These are phyloP conservation scores for Sebastes fasciatus DNA, from an alignment of 2,113 vertebrate genomes.

Conservation along the genomic window DNA sequence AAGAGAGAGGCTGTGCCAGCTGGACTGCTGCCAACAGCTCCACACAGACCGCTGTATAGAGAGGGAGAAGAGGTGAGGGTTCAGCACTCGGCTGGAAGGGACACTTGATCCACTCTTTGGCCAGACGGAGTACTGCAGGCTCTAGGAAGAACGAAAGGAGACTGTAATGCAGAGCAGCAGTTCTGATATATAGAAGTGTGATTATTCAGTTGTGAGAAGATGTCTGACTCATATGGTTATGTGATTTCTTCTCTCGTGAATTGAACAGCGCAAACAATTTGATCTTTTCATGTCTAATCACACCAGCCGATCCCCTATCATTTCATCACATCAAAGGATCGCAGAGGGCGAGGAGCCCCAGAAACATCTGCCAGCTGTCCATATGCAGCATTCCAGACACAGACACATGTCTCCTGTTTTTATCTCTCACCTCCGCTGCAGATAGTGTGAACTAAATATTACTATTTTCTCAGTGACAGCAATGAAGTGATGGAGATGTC, in stretches of 20 bases:
- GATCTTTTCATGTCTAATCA: constrained; percentile 33
- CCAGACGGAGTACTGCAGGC: constrained; percentile 56
- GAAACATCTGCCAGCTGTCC: constrained; percentile 65
- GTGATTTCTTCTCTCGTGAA: background rate
- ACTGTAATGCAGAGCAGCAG: constrained; percentile 5
- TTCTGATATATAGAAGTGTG: constrained; percentile 7
- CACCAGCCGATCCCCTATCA: constrained; percentile 27
- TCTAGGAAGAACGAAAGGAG: constrained; percentile 19
- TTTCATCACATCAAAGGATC: constrained; percentile 55
- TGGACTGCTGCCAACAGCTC: constrained; percentile 77
- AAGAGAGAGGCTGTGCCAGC: constrained; percentile 70
- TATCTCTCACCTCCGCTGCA: constrained; percentile 36
- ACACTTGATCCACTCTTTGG: constrained; percentile 58
- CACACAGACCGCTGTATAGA: constrained; percentile 58
- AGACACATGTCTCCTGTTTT: constrained; percentile 34
- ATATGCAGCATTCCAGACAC: constrained; percentile 41
- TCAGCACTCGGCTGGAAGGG: constrained; percentile 38
- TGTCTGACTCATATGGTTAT: too few species aligned
- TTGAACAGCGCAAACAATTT: background rate
- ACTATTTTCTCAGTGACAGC: constrained; percentile 1
- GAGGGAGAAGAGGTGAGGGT: constrained; percentile 41
- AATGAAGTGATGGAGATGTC: constrained; percentile 15
- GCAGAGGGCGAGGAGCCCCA: constrained; percentile 22
- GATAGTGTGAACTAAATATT: constrained; percentile 53
- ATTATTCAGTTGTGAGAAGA: too few species aligned